Evolutionary conservation across 2,888 invertebrate genomes (phyloP).

Genomic region (Balanococcus diminutus): DNA sequence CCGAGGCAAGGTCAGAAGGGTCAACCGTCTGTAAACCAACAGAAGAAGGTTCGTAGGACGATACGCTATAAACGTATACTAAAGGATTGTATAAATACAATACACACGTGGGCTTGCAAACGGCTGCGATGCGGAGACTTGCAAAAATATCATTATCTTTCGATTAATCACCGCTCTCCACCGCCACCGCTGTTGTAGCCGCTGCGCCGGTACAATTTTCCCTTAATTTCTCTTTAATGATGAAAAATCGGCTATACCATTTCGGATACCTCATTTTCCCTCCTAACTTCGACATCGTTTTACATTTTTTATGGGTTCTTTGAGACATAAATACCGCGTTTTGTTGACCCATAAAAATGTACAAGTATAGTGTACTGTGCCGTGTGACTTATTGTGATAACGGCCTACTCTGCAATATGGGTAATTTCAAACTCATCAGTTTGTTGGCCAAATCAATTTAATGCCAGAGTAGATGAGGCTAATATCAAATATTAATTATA

Average conservation of each 20-base stretch:
- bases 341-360: slow-evolving; percentile 27
- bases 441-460: neutral
- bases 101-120: slow-evolving; percentile 47
- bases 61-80: slow-evolving; percentile 11
- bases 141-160: slow-evolving; percentile 49
- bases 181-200: neutral
- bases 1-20: slow-evolving; percentile 51
- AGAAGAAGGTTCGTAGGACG: slow-evolving; percentile 51
- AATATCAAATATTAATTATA: neutral
- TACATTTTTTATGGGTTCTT: neutral
- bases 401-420: neutral
- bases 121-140: neutral
- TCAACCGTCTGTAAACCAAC: slow-evolving; percentile 49
- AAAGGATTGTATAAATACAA: slow-evolving; percentile 39
- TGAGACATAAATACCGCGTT: neutral
- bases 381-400: neutral
- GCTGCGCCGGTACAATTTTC: neutral
- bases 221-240: slow-evolving; percentile 17
- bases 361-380: neutral
- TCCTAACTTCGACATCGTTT: neutral
- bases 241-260: neutral
- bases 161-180: slow-evolving; percentile 40
- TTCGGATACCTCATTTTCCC: neutral
- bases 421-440: neutral
- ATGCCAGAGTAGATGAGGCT: neutral